phyloP scores from a whole-genome alignment of 2,888 invertebrate species.

The Omphaloscelis lunosa region DNA sequence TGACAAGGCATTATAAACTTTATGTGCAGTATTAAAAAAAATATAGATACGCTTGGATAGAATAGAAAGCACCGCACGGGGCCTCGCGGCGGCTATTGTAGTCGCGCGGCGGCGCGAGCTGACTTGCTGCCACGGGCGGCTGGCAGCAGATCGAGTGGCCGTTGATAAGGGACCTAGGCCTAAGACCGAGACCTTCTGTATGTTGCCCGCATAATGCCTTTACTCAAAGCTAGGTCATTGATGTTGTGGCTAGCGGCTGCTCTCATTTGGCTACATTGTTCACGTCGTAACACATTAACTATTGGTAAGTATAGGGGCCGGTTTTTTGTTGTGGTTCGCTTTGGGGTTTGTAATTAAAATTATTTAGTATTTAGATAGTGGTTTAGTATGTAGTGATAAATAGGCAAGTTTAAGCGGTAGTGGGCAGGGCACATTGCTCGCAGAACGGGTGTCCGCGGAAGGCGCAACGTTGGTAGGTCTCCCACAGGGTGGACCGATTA shows the following conservation, averaged over 20 bases:
- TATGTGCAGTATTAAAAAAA: no score
- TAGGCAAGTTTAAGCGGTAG: no score
- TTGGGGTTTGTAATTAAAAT: neutral
- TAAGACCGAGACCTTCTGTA: neutral
- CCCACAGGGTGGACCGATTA: neutral
- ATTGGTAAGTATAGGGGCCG: neutral
- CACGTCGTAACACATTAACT: conserved; percentile 12
- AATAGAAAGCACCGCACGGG: no score
- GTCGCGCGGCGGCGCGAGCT: no score
- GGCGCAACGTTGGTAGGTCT: no score
- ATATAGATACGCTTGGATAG: no score
- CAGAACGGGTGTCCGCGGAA: neutral
- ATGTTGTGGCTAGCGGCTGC: neutral
- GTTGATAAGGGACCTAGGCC: neutral
- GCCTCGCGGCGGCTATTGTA: no score
- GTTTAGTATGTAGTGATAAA: no score
- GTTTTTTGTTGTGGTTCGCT: conserved; percentile 24
- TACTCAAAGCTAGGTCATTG: neutral
- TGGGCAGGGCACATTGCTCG: neutral
- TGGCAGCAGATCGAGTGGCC: no score
- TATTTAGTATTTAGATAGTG: neutral
- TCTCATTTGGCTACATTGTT: conserved; percentile 22
- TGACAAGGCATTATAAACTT: no score
- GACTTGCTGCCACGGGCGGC: no score
- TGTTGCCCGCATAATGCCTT: neutral